phyloP scores from a whole-genome alignment of 2,888 invertebrate species.

The Tinea pellionella region DNA sequence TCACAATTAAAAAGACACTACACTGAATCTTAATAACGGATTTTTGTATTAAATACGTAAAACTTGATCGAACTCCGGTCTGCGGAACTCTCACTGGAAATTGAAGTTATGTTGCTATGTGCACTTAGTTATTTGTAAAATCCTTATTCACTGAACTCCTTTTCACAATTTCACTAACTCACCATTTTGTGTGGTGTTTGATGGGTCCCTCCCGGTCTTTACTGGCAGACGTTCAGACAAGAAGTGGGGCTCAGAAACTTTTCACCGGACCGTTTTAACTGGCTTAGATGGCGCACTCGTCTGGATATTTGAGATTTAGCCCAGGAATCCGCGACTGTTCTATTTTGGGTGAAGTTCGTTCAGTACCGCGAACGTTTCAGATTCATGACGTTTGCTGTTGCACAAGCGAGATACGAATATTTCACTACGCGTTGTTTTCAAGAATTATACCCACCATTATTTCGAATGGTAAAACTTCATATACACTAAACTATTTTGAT shows the following conservation, averaged over 20 bases:
- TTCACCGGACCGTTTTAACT: conserved; percentile 79
- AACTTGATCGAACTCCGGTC: conserved; percentile 36
- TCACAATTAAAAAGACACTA: conserved; percentile 18
- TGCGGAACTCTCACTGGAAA: conserved; percentile 42
- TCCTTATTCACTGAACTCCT: conserved; percentile 58
- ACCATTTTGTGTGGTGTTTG: conserved; percentile 77
- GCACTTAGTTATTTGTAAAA: conserved; percentile 45
- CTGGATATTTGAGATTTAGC: conserved; percentile 74
- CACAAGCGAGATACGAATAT: conserved; percentile 41
- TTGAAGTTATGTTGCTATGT: conserved; percentile 29
- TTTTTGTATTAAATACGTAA: background rate
- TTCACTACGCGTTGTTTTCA: conserved; percentile 29
- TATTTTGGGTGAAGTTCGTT: conserved; percentile 60
- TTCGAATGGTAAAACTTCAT: conserved; percentile 61
- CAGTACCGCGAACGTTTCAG: conserved; percentile 40
- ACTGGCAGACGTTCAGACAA: conserved; percentile 81
- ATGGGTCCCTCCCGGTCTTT: conserved; percentile 74
- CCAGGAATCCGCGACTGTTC: conserved; percentile 68
- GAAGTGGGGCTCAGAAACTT: conserved; percentile 79
- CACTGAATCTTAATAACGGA: conserved; percentile 33
- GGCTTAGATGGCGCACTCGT: conserved; percentile 77
- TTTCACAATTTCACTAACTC: conserved; percentile 68
- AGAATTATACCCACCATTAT: conserved; percentile 36
- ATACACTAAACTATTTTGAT: conserved; percentile 66
- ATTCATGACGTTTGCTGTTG: conserved; percentile 27